Conservation (phyloP, 2,797 vertebrate genomes). For the Diplodus puntazzo region DNA sequence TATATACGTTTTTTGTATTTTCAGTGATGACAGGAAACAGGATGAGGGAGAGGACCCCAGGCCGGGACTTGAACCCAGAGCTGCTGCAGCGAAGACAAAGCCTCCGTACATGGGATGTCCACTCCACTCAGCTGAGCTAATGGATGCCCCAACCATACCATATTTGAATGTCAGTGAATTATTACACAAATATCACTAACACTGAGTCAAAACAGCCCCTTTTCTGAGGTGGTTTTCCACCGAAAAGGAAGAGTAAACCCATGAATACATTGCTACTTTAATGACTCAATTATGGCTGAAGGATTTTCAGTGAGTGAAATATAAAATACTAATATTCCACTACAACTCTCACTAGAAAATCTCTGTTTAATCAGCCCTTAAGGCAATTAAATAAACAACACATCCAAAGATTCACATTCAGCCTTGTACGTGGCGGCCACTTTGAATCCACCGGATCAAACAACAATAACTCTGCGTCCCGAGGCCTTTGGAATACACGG, state of each 20-base stretch:
- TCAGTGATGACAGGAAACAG: too few species aligned
- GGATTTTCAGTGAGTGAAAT: not conserved
- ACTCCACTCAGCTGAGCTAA: too few species aligned
- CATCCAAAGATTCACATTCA: conserved; percentile 6
- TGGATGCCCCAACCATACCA: too few species aligned
- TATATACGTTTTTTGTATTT: too few species aligned
- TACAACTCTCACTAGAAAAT: not conserved
- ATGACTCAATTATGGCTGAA: not conserved
- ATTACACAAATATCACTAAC: not conserved
- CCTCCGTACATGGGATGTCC: too few species aligned
- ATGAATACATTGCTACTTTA: not conserved
- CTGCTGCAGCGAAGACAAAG: too few species aligned
- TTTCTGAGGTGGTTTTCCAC: not conserved
- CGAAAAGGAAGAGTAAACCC: not conserved
- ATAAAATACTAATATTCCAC: not conserved
- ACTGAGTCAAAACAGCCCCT: not conserved
- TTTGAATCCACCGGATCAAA: conserved; percentile 20
- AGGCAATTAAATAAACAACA: not conserved
- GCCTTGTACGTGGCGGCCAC: not conserved
- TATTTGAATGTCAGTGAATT: too few species aligned
- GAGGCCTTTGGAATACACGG: conserved; percentile 31
- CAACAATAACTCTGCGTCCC: conserved; percentile 25
- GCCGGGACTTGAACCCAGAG: too few species aligned
- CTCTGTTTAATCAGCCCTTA: not conserved
- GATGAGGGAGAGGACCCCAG: too few species aligned